Conservation (phyloP, 2,888 invertebrate species). For the Anodontia alba region DNA sequence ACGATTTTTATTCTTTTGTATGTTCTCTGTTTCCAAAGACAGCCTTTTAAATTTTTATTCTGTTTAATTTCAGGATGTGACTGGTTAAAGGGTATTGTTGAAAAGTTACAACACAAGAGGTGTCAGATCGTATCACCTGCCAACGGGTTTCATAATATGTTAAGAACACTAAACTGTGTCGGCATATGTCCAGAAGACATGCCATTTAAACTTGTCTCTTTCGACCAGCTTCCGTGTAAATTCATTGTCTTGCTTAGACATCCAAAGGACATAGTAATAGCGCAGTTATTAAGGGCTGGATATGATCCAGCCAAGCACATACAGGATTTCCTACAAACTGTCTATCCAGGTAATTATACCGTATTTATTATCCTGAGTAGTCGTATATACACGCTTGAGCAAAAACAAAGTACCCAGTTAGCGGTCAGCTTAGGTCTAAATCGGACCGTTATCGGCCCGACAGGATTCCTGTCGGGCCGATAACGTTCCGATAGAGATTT, state of each 20-base stretch:
- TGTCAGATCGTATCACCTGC: neutral
- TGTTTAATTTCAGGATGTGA: neutral
- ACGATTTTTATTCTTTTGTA: no score
- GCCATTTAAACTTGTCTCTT: neutral
- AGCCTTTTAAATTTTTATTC: no score
- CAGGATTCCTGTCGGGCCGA: no score
- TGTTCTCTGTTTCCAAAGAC: no score
- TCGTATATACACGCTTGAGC: no score
- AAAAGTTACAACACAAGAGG: neutral
- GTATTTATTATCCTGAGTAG: no score
- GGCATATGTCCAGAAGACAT: neutral
- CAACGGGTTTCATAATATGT: neutral
- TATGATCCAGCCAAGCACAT: neutral
- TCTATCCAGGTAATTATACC: neutral
- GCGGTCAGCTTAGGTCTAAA: no score
- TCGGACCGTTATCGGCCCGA: no score
- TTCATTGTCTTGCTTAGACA: neutral
- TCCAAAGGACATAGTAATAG: neutral
- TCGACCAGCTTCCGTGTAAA: neutral
- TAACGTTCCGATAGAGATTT: no score
- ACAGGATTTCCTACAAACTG: neutral
- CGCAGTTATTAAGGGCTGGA: neutral
- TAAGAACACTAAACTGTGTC: neutral
- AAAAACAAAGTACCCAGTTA: no score
- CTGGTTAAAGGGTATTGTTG: neutral